Base-by-base conservation (phyloP, 2,888 invertebrate genomes). In the Ichneumon xanthorius region DNA sequence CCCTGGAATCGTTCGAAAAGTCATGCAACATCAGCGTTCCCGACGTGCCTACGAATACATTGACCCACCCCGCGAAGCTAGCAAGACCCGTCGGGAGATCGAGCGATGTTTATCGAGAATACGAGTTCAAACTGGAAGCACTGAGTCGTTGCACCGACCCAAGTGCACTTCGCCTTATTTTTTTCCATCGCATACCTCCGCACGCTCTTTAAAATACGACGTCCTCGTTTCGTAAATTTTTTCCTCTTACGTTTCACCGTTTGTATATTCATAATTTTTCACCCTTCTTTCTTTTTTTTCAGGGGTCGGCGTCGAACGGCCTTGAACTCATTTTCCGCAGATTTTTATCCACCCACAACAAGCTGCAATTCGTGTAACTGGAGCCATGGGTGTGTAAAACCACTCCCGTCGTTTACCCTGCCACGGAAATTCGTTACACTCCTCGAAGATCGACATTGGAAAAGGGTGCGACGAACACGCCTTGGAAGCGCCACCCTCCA, bases 251-350 rank as follows among this genome's bases (percentile, higher is more conserved):
- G 26, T n/a, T 71, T 3, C 22, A 61, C 16, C 30, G 33, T n/a
- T 33, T 19, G 7, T 2, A 19, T 55, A 16, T 67, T 22, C 55
- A 72, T 30, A 45, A 58, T 79, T 75, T 71, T 50, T 33, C 73
- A 16, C 61, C 40, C 16, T 19, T 16, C 58, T 48, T 77, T 48
- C 19, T 50, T 22, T 68, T 82, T 33, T 50, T 26, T 55, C 19
- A 58, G 3, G 11, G 0, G 22, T 11, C 26, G 4, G 30, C 14
- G 30, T 63, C 5, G 22, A 19, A 9, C 26, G 37, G 5, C 79
- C 86, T 76, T 82, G 86, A 79, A 80, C 83, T 85, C 55, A 30
- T 84, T 87, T 84, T 33, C 19, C 22, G 22, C 53, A 6, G 55
- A 77, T 58, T 48, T 61, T 26, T 45, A 82, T 86, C 65, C 45